Conservation (phyloP, 2,888 invertebrate genomes). For the Pteria penguin region DNA sequence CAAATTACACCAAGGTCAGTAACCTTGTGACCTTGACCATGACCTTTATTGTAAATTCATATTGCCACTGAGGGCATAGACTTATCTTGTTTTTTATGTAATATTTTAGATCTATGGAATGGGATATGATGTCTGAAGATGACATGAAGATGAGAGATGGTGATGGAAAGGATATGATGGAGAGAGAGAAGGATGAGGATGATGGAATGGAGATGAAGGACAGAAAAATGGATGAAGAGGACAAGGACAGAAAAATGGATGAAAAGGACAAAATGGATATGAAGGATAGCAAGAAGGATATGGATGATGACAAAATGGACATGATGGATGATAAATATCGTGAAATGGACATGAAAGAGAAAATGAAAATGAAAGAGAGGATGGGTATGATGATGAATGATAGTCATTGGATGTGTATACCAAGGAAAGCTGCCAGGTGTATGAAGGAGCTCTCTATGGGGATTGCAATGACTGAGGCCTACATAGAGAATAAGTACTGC, state of each 20-base stretch:
- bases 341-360: slow-evolving; percentile 9
- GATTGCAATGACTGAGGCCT: too few species aligned
- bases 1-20: too few species aligned
- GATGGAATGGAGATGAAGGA: not conserved
- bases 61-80: too few species aligned
- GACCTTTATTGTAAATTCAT: too few species aligned
- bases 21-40: too few species aligned
- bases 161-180: not conserved
- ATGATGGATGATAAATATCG: not conserved
- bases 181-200: not conserved
- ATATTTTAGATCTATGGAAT: too few species aligned
- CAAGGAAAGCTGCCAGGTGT: not conserved
- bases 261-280: not conserved
- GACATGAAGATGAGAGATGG: not conserved
- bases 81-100: too few species aligned
- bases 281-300: not conserved
- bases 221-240: not conserved
- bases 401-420: not conserved
- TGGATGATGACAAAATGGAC: slow-evolving; percentile 6
- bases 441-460: too few species aligned
- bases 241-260: not conserved
- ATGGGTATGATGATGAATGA: not conserved
- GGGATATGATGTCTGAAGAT: not conserved
- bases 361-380: not conserved
- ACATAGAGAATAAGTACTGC: too few species aligned